These are phyloP conservation scores for Rhagoletis zephyria DNA, from an alignment of 1,140 invertebrate genomes.

Conservation along the genomic window DNA sequence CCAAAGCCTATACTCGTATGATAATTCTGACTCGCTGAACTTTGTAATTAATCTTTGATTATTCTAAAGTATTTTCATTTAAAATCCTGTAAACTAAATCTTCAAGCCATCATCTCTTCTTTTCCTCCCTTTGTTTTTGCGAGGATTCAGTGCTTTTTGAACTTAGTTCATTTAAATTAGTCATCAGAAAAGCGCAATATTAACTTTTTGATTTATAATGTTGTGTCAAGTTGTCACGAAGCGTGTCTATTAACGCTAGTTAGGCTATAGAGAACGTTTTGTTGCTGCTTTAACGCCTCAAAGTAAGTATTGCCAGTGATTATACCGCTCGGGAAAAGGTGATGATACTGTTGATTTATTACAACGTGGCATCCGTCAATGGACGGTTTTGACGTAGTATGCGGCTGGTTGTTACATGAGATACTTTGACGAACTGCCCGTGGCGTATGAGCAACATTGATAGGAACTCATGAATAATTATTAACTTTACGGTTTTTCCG, in stretches of 20 bases:
- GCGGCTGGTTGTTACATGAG: not conserved
- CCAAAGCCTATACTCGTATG: too few species aligned
- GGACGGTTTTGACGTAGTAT: not conserved
- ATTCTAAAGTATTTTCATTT: too few species aligned
- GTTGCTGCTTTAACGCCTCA: not conserved
- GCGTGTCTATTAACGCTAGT: not conserved
- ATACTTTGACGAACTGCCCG: not conserved
- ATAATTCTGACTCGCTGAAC: too few species aligned
- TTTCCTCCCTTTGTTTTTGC: constrained; percentile 1
- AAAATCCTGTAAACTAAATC: too few species aligned
- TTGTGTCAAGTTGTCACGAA: not conserved
- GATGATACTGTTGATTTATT: not conserved
- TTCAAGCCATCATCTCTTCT: not conserved
- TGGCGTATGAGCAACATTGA: constrained; percentile 33
- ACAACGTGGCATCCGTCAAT: not conserved
- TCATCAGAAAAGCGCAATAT: not conserved
- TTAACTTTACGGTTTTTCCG: constrained; percentile 32
- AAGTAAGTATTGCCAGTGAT: not conserved
- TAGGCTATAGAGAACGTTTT: not conserved
- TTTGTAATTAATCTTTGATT: too few species aligned
- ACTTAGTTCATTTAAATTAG: constrained; percentile 21
- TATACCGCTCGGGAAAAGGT: not conserved
- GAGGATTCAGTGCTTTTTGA: not conserved
- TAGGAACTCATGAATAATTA: constrained; percentile 20
- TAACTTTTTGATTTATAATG: constrained; percentile 42